Evolutionary conservation across 2,888 invertebrate species (phyloP).

Genomic region (Lottia scabra): DNA sequence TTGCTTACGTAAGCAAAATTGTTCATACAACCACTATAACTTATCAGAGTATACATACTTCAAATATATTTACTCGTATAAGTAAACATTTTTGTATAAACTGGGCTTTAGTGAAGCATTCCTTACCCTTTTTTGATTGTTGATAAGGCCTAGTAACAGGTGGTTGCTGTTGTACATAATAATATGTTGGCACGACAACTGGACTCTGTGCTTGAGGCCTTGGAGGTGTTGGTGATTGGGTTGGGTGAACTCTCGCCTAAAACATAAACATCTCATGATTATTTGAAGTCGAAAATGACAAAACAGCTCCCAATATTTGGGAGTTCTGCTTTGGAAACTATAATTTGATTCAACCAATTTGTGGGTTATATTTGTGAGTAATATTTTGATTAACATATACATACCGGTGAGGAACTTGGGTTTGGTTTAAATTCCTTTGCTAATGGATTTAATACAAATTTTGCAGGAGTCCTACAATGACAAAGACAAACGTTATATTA

Average conservation of each 20-base stretch:
- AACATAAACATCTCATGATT: too few relatives aligned
- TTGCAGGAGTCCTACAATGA: conserved; percentile 20
- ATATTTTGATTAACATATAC: background rate
- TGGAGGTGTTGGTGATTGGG: conserved; percentile 48
- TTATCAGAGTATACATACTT: too few relatives aligned
- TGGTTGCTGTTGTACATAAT: conserved; percentile 22
- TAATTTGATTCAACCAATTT: too few relatives aligned
- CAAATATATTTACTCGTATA: too few relatives aligned
- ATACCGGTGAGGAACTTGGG: background rate
- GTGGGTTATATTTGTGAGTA: background rate
- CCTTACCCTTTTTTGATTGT: conserved; percentile 32
- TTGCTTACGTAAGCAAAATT: too few relatives aligned
- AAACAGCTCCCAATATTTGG: too few relatives aligned
- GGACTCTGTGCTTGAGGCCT: conserved; percentile 54
- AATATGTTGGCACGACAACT: conserved; percentile 24
- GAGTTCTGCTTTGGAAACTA: too few relatives aligned
- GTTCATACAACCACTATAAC: too few relatives aligned
- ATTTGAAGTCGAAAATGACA: too few relatives aligned
- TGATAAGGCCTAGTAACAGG: conserved; percentile 21
- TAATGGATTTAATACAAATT: conserved; percentile 73
- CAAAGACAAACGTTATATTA: background rate
- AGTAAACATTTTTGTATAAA: too few relatives aligned
- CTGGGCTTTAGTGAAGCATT: background rate
- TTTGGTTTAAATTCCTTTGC: conserved; percentile 86
- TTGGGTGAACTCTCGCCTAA: conserved; percentile 19